Evolutionary conservation across 2,113 vertebrate species (phyloP).

Genomic region (Tupaia chinensis): DNA sequence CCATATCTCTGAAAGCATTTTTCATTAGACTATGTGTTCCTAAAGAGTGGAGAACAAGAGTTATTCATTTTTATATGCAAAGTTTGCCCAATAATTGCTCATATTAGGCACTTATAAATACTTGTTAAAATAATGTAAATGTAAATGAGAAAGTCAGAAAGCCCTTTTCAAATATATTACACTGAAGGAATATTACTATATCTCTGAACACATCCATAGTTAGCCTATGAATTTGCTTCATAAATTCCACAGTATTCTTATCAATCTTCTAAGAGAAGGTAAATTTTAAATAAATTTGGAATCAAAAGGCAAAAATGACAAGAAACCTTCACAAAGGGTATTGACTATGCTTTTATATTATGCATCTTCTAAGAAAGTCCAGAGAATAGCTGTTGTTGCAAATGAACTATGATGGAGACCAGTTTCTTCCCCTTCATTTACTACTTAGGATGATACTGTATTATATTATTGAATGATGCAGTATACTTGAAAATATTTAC

Average conservation of each 20-base stretch:
- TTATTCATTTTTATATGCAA: background rate
- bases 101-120: constrained; percentile 28
- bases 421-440: background rate
- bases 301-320: background rate
- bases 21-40: background rate
- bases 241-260: background rate
- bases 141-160: constrained; percentile 12
- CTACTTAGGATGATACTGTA: background rate
- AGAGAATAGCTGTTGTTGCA: background rate
- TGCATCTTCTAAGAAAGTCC: constrained; percentile 6
- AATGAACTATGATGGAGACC: background rate
- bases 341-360: constrained; percentile 5
- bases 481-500: background rate
- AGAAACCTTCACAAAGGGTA: background rate
- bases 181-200: background rate
- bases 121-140: constrained; percentile 35
- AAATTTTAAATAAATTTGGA: constrained; percentile 47
- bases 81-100: background rate
- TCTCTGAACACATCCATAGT: background rate
- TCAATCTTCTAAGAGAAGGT: background rate
- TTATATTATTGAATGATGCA: background rate
- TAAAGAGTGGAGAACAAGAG: background rate
- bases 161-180: background rate
- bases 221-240: constrained; percentile 18
- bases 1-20: constrained; percentile 24